phyloP scores from a whole-genome alignment of 1,140 invertebrate species.

The Tetragonula clypearis region DNA sequence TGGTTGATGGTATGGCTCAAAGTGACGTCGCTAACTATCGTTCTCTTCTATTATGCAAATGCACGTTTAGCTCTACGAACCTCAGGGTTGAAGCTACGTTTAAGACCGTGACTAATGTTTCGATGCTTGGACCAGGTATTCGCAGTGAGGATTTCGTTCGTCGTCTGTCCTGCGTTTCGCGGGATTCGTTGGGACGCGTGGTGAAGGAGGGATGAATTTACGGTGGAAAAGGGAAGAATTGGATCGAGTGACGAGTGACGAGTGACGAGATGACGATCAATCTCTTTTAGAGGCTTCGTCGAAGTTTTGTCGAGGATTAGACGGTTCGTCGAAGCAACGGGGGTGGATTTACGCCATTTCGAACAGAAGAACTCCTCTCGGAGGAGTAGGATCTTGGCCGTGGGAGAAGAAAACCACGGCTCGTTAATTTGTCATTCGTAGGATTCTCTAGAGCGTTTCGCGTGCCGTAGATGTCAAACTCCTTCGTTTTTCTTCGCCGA shows the following conservation, averaged over 20 bases:
- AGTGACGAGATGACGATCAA: conserved; percentile 60
- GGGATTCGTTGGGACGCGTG: conserved; percentile 48
- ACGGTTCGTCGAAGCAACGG: conserved; percentile 19
- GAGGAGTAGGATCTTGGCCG: conserved; percentile 33
- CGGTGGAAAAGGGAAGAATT: conserved; percentile 36
- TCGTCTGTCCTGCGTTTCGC: conserved; percentile 14
- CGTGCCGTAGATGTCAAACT: conserved; percentile 7
- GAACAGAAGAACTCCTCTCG: conserved; percentile 1
- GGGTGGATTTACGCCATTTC: conserved; percentile 59
- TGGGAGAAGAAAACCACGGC: conserved; percentile 63
- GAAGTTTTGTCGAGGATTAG: conserved; percentile 69
- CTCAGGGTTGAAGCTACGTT: conserved; percentile 60
- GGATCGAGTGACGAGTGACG: conserved; percentile 42
- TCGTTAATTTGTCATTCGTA: conserved; percentile 73
- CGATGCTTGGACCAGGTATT: conserved; percentile 49
- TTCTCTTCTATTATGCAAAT: background rate
- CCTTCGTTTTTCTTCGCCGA: conserved; percentile 33
- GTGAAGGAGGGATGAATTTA: background rate
- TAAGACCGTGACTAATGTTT: conserved; percentile 71
- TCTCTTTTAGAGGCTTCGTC: conserved; percentile 72
- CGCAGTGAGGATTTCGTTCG: conserved; percentile 24
- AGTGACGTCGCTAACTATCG: conserved; percentile 18
- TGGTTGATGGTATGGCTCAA: background rate
- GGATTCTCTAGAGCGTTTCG: conserved; percentile 20
- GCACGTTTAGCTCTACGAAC: conserved; percentile 3